These are phyloP conservation scores for Tapirus indicus DNA, from an alignment of 2,797 vertebrate species.

Conservation along the genomic window DNA sequence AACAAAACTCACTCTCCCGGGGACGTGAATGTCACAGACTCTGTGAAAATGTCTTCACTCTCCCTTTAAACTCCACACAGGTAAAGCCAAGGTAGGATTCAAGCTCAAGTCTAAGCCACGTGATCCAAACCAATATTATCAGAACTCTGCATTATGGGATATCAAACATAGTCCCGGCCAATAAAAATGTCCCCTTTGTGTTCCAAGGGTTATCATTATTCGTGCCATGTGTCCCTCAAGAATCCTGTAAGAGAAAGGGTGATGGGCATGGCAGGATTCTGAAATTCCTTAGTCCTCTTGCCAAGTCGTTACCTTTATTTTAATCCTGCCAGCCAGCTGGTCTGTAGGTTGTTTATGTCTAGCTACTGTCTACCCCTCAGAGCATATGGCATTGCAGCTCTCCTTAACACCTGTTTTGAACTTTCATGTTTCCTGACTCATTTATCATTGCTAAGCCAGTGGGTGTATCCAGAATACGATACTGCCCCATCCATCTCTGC, in stretches of 20 bases:
- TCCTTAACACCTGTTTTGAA: constrained; percentile 60
- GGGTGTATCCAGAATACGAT: constrained; percentile 22
- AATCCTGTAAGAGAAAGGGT: neutral
- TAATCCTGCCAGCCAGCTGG: neutral
- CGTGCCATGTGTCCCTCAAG: neutral
- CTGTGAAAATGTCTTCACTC: neutral
- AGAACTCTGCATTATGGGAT: neutral
- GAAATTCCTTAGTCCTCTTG: neutral
- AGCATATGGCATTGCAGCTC: neutral
- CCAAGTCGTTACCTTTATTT: constrained; percentile 15
- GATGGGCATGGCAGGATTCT: neutral
- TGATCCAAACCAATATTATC: neutral
- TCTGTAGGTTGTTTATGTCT: neutral
- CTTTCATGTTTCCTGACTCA: constrained; percentile 59
- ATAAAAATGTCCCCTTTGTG: neutral
- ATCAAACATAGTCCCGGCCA: neutral
- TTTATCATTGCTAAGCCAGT: constrained; percentile 64
- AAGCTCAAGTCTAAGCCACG: neutral
- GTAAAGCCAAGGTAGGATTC: neutral
- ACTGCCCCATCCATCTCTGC: constrained; percentile 46
- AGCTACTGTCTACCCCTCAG: neutral
- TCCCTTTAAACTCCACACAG: neutral
- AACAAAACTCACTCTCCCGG: neutral
- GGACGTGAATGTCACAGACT: neutral
- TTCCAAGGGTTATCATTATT: neutral